Percentiles rank a stretch among this genome's conserved stretches.
Conservation (phyloP, 2,797 vertebrate species). For the Sebastes minor region DNA sequence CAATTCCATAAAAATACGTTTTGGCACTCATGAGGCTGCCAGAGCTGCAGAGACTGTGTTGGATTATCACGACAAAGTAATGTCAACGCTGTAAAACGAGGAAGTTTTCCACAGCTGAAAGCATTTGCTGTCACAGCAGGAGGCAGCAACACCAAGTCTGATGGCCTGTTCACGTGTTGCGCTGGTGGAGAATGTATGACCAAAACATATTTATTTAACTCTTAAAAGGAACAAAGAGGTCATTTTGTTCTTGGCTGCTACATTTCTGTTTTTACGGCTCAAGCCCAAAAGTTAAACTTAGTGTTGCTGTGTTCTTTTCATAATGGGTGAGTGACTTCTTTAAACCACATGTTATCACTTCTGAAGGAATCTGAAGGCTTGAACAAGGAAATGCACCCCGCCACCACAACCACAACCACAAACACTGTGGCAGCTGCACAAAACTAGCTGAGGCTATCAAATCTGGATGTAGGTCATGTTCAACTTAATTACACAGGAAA, state of each 20-base stretch:
- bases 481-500: not conserved
- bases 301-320: not conserved
- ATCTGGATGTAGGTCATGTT: not conserved
- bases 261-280: not conserved
- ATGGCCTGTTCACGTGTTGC: not conserved
- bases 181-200: not conserved
- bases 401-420: not conserved
- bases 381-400: not conserved
- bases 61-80: not conserved
- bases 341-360: not conserved
- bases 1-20: not conserved
- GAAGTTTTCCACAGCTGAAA: not conserved
- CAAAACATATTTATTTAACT: conserved; percentile 14
- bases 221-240: not conserved
- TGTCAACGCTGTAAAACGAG: not conserved
- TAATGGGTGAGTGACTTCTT: not conserved
- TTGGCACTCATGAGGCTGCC: not conserved
- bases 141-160: not conserved
- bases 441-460: not conserved
- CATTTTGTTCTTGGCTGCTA: not conserved
- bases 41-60: not conserved
- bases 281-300: not conserved
- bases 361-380: not conserved
- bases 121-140: not conserved
- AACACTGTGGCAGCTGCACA: not conserved